These are phyloP conservation scores for Psittacus erithacus DNA, from an alignment of 2,113 vertebrate genomes.

Conservation along the genomic window DNA sequence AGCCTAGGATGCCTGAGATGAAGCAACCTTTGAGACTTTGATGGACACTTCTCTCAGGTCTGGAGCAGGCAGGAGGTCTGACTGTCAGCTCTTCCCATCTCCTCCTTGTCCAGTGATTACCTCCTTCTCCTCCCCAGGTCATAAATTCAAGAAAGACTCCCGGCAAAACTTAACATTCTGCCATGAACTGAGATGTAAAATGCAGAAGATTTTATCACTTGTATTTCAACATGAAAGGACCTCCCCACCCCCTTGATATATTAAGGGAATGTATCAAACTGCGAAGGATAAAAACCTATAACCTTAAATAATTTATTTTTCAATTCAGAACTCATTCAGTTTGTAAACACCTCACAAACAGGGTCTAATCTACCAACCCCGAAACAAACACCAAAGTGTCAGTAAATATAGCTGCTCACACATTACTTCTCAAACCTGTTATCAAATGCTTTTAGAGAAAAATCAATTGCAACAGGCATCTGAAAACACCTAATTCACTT, in stretches of 20 bases:
- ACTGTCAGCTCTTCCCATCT: neutral
- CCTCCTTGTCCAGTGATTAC: neutral
- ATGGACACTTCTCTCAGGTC: neutral
- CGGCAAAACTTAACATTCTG: neutral
- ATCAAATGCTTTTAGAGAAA: neutral
- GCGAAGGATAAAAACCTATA: neutral
- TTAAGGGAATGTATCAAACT: neutral
- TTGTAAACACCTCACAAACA: neutral
- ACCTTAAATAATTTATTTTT: neutral
- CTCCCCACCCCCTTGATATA: neutral
- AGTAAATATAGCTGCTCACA: neutral
- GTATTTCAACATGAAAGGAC: neutral
- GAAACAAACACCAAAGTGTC: neutral
- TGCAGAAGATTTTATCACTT: rapidly evolving
- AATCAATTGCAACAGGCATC: neutral
- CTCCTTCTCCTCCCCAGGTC: neutral
- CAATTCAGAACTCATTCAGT: neutral
- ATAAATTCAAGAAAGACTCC: neutral
- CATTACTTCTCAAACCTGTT: neutral
- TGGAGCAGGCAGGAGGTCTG: neutral
- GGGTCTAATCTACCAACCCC: neutral
- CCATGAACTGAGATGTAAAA: neutral
- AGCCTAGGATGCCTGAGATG: neutral
- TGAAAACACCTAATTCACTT: neutral
- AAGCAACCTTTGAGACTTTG: neutral